Evolutionary conservation across 2,888 invertebrate species (phyloP), one percentile per base, ranked within the genome.

Genomic region (Drosophila kambysellisi): DNA sequence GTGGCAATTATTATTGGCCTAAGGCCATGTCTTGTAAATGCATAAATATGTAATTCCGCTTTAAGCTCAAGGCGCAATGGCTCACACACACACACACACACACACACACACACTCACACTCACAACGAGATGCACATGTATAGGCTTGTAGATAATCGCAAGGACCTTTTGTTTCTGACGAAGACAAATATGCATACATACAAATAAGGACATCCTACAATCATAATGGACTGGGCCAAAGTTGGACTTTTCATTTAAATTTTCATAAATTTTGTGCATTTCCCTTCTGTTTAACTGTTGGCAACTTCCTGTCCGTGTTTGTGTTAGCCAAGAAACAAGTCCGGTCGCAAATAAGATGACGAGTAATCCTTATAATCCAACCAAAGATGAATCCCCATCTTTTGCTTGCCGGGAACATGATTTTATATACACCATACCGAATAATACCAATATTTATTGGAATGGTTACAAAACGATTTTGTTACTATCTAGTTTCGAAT

Each of bases 161-260:
- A 78, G 68, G 63, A 61, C 51, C 76, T 64, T 74, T 75, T 79
- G 75, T 65, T 61, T 54, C 46, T 37, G 48, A 9, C 41, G 48
- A 66, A 20, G 39, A 7, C n/a, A 61, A 30, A 58, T 54, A 61
- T 39, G 35, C 29, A 30, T 25, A 48, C 32, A 62, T 43, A 8
- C 20, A 46, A 15, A 25, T 25, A 46, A 46, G 46, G 25, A 15
- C 20, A 4, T 4, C 20, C 20, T 7, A 25, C 20, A 20, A 46
- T 20, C 7, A 20, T 20, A 20, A 46, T 20, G 20, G 53, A 1
- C 29, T 58, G 61, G 20, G 20, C 60, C 50, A 52, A 52, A 48
- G 53, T 57, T 66, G 33, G 39, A 63, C 83, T 71, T 76, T 83
- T 88, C 62, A 83, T 88, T 86, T 69, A 60, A 68, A 83, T 76